phyloP scores from a whole-genome alignment of 2,797 vertebrate species.

The Triplophysa yarkandensis region DNA sequence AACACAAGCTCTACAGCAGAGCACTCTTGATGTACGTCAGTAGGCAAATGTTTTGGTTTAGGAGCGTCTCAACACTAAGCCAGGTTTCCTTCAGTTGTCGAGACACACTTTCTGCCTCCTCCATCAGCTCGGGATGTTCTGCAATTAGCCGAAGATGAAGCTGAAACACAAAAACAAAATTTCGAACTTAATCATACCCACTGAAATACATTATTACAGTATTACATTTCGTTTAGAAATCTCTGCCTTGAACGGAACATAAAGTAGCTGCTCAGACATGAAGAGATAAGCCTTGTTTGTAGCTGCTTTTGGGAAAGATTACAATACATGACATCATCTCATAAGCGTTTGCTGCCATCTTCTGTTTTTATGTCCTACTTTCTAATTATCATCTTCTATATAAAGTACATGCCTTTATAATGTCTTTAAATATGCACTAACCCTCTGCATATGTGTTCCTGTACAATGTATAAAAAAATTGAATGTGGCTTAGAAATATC shows the following conservation, averaged over 20 bases:
- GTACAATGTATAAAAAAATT: too few relatives aligned
- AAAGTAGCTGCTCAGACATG: not conserved
- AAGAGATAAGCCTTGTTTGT: not conserved
- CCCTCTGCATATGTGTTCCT: too few relatives aligned
- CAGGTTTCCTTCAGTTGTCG: constrained; percentile 80
- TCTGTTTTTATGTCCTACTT: too few relatives aligned
- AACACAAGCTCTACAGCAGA: constrained; percentile 75
- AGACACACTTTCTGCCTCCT: constrained; percentile 76
- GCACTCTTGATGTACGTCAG: constrained; percentile 91
- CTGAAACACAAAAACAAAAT: constrained; percentile 64
- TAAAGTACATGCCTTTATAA: too few relatives aligned
- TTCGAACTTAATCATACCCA: not conserved
- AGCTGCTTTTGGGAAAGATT: not conserved
- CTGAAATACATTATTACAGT: not conserved
- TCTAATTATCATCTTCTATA: too few relatives aligned
- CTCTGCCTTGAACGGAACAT: not conserved
- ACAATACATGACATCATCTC: not conserved
- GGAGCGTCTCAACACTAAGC: constrained; percentile 80
- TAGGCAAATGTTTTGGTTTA: constrained; percentile 90
- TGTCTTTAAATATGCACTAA: too few relatives aligned
- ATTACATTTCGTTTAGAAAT: not conserved
- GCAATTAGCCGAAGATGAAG: constrained; percentile 84
- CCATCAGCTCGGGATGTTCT: constrained; percentile 77
- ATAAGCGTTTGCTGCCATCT: constrained; percentile 46
- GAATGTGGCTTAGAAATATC: too few relatives aligned